Percentiles rank a stretch among this genome's conserved stretches.
Evolutionary conservation across 2,113 vertebrate genomes (phyloP).

Genomic region (Malurus elegans): DNA sequence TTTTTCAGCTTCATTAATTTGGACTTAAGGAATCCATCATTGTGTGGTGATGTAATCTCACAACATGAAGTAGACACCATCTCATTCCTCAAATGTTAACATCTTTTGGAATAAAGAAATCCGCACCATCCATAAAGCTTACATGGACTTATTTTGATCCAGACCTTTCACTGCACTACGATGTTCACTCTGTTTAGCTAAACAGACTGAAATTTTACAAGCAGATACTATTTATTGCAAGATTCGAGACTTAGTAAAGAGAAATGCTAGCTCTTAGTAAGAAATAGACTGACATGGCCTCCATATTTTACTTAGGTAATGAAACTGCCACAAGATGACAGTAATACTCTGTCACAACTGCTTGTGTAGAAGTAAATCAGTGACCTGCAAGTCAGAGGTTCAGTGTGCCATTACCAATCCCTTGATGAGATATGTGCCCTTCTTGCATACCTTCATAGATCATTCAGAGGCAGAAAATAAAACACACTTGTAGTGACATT

Average conservation of each 20-base stretch:
- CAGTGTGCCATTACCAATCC: background rate
- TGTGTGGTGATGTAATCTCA: background rate
- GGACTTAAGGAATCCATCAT: background rate
- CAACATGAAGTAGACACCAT: background rate
- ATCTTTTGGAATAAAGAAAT: background rate
- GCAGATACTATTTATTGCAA: background rate
- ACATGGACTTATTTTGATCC: background rate
- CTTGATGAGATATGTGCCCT: background rate
- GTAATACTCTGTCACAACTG: constrained; percentile 31
- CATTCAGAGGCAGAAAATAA: background rate
- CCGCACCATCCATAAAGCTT: background rate
- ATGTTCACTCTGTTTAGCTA: background rate
- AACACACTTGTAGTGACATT: background rate
- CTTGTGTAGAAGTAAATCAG: background rate
- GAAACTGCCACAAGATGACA: constrained; percentile 43
- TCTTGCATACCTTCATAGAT: background rate
- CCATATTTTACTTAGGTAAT: constrained; percentile 13
- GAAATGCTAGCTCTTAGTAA: background rate
- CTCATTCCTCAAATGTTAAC: background rate
- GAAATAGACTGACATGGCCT: background rate
- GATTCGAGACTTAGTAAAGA: background rate
- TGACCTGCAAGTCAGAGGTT: constrained; percentile 6
- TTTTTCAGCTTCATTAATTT: background rate
- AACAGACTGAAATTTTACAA: background rate
- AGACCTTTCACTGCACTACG: background rate